A percentile compares a stretch with the other conserved stretches of the same genome.
Conservation (phyloP, 2,797 vertebrate genomes). For the Miichthys miiuy region DNA sequence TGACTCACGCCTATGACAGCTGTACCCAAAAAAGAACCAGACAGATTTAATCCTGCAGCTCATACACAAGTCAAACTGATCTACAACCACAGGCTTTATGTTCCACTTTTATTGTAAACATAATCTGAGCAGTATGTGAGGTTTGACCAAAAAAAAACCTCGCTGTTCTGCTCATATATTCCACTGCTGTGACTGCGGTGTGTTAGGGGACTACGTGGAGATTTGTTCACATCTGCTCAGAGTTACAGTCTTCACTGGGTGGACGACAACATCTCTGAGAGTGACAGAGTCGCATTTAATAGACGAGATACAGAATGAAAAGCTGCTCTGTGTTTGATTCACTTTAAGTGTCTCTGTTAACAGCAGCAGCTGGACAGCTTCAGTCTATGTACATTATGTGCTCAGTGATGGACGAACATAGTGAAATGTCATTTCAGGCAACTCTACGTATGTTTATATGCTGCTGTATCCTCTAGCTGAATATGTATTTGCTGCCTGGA, state of each 20-base stretch:
- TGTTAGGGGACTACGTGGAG: neutral
- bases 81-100: constrained; percentile 1
- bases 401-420: too few species aligned
- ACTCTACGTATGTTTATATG: neutral
- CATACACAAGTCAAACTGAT: constrained; percentile 23
- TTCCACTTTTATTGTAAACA: neutral
- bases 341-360: neutral
- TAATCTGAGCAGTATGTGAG: constrained; percentile 25
- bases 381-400: neutral
- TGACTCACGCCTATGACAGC: neutral
- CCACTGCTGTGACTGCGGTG: neutral
- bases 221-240: constrained; percentile 28
- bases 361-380: neutral
- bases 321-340: neutral
- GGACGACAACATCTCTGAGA: neutral
- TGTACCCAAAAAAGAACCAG: neutral
- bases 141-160: neutral
- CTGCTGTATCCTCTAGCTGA: neutral
- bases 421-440: neutral
- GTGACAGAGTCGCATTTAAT: neutral
- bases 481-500: neutral
- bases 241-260: neutral
- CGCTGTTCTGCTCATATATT: neutral
- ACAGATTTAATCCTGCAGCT: constrained; percentile 26
- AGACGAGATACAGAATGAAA: neutral